Conservation (phyloP, 1,140 invertebrate genomes). For the Palaemon carinicauda region DNA sequence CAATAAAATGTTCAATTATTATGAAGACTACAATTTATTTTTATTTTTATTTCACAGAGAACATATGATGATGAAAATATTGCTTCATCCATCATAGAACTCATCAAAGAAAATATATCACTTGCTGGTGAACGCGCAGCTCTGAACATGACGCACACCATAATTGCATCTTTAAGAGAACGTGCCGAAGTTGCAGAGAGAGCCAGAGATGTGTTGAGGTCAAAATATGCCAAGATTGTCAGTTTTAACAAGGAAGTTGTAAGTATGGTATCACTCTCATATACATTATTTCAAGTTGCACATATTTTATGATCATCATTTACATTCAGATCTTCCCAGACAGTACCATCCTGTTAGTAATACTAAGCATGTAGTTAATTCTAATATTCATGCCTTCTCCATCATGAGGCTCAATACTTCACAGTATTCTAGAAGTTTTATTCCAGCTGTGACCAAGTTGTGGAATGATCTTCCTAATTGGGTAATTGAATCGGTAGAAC, state of each 20-base stretch:
- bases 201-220: neutral
- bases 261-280: neutral
- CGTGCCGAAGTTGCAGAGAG: constrained; percentile 5
- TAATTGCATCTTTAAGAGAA: constrained; percentile 20
- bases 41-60: neutral
- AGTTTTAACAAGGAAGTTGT: constrained; percentile 34
- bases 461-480: too few relatives aligned
- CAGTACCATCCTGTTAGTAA: too few relatives aligned
- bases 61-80: constrained; percentile 20
- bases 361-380: too few relatives aligned
- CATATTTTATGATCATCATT: too few relatives aligned
- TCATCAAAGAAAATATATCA: constrained; percentile 1
- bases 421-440: too few relatives aligned
- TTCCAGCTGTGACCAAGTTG: too few relatives aligned
- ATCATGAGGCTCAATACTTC: too few relatives aligned
- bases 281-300: too few relatives aligned
- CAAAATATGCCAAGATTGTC: constrained; percentile 24
- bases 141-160: neutral
- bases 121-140: constrained; percentile 18
- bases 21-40: neutral
- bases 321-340: too few relatives aligned
- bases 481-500: too few relatives aligned
- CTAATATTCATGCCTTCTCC: too few relatives aligned
- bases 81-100: neutral
- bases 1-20: neutral